These are phyloP conservation scores for Haemorhous mexicanus DNA, from an alignment of 2,113 vertebrate genomes.

Conservation along the genomic window DNA sequence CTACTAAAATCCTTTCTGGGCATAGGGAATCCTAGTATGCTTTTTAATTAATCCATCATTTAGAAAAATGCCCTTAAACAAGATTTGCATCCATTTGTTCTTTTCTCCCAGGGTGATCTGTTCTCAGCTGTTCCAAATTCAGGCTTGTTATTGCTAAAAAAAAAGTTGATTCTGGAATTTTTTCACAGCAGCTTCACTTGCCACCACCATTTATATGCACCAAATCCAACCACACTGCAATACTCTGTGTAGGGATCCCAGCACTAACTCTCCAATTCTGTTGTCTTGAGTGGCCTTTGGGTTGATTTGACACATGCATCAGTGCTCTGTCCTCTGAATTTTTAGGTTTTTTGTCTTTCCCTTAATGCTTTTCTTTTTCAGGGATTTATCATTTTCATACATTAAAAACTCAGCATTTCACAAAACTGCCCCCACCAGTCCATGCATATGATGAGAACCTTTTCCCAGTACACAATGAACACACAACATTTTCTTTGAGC, in stretches of 20 bases:
- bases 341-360: background rate
- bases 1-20: background rate
- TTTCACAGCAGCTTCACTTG: background rate
- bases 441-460: accelerated
- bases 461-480: background rate
- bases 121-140: background rate
- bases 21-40: background rate
- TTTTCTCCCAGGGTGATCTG: background rate
- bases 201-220: accelerated
- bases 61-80: background rate
- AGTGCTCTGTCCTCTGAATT: background rate
- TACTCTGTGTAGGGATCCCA: accelerated
- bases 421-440: background rate
- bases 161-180: background rate
- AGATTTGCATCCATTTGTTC: background rate
- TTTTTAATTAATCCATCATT: background rate
- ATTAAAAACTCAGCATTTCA: background rate
- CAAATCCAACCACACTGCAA: background rate
- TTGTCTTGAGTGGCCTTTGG: background rate
- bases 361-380: background rate
- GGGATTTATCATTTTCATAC: background rate
- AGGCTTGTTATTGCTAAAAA: background rate
- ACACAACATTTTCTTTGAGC: background rate
- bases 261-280: background rate
- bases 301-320: background rate